These are phyloP conservation scores for Sinocyclocheilus grahami DNA, from an alignment of 2,113 vertebrate genomes.

Conservation along the genomic window DNA sequence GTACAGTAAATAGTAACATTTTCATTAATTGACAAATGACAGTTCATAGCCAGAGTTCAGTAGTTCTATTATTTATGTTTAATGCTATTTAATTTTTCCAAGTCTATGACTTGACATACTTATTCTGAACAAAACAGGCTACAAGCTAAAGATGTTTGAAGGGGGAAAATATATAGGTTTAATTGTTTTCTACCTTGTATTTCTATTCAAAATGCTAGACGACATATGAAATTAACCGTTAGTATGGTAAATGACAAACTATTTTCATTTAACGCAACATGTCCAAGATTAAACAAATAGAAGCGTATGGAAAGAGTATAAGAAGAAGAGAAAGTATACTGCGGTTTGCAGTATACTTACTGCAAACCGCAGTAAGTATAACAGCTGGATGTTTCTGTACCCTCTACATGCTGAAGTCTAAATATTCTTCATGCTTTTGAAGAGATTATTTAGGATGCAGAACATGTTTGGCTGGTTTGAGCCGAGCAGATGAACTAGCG, in stretches of 20 bases:
- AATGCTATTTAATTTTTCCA: neutral
- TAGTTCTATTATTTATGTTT: neutral
- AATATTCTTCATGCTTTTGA: neutral
- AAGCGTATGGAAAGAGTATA: neutral
- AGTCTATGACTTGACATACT: neutral
- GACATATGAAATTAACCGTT: neutral
- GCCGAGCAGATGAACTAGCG: constrained; percentile 19
- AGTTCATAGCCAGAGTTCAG: neutral
- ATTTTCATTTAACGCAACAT: neutral
- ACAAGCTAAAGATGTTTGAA: neutral
- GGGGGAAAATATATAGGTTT: neutral
- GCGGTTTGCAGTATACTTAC: no score
- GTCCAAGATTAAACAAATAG: neutral
- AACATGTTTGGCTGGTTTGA: neutral
- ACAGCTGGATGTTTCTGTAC: neutral
- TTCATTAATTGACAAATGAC: neutral
- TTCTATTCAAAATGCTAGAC: neutral
- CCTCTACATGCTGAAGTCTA: neutral
- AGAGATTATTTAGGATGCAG: neutral
- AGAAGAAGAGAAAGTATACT: neutral
- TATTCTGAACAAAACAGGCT: neutral
- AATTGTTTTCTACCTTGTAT: neutral
- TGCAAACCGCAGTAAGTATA: neutral
- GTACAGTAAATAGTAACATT: neutral
- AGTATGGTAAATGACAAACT: neutral